phyloP scores from a whole-genome alignment of 1,140 invertebrate genomes.

The Andrena cerasifolii region DNA sequence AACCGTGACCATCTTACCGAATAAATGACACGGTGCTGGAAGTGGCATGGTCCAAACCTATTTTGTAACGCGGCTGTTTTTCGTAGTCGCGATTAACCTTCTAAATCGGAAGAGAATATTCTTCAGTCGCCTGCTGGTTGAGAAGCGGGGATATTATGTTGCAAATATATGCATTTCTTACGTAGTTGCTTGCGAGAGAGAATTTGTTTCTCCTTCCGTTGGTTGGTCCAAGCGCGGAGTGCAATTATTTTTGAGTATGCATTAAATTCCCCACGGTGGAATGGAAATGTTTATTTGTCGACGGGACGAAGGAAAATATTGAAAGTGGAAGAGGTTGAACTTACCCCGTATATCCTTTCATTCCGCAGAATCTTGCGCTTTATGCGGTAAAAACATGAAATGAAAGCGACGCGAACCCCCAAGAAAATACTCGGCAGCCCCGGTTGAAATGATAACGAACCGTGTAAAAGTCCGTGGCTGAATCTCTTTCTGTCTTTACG shows the following conservation, averaged over 20 bases:
- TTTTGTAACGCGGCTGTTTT: constrained; percentile 11
- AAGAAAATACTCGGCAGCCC: constrained; percentile 43
- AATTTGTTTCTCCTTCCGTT: too few species aligned
- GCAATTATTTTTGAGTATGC: background rate
- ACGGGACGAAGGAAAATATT: background rate
- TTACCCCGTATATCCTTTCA: constrained; percentile 24
- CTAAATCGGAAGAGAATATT: too few species aligned
- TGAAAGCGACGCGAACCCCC: constrained; percentile 24
- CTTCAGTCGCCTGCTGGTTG: too few species aligned
- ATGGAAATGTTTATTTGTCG: background rate
- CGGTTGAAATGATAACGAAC: constrained; percentile 56
- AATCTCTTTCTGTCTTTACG: constrained; percentile 58
- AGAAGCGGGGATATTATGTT: too few species aligned
- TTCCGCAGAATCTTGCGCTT: constrained; percentile 23
- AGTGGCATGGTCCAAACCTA: background rate
- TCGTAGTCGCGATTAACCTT: constrained; percentile 2
- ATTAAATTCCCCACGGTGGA: background rate
- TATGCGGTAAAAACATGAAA: constrained; percentile 39
- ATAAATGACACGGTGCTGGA: constrained; percentile 3
- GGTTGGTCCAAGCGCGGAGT: too few species aligned
- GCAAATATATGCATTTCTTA: too few species aligned
- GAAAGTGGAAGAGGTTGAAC: background rate
- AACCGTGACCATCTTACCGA: constrained; percentile 52
- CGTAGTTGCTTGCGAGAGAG: too few species aligned
- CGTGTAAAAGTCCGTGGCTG: constrained; percentile 48